These are phyloP conservation scores for Cyclophora albipunctata DNA, from an alignment of 2,888 invertebrate species.

Conservation along the genomic window DNA sequence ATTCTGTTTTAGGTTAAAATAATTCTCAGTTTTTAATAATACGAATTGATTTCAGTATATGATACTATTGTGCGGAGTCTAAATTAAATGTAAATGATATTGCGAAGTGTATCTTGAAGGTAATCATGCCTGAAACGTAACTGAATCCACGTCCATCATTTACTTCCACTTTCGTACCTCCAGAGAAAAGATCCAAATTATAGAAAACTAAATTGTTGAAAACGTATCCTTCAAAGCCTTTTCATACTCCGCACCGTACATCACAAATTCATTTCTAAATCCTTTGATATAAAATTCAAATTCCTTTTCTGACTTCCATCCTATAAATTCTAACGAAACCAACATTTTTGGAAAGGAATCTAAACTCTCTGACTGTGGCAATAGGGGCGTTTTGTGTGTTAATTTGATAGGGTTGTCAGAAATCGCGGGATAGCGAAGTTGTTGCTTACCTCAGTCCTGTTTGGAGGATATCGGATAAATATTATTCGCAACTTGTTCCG, in stretches of 20 bases:
- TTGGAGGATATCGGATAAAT: conserved; percentile 53
- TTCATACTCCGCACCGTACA: conserved; percentile 6
- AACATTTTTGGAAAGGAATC: conserved; percentile 5
- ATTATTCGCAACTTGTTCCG: conserved; percentile 51
- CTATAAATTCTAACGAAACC: not conserved
- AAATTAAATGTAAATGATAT: too few species aligned
- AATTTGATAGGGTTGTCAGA: conserved; percentile 16
- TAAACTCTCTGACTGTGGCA: too few species aligned
- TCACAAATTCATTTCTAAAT: conserved; percentile 16
- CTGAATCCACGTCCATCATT: too few species aligned
- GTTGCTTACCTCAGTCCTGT: conserved; percentile 48
- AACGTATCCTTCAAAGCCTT: conserved; percentile 16
- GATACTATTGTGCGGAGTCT: too few species aligned
- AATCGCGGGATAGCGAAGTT: conserved; percentile 35
- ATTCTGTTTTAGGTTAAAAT: too few species aligned
- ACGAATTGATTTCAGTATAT: too few species aligned
- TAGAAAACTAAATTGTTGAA: conserved; percentile 16
- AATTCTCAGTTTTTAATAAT: too few species aligned
- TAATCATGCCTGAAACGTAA: too few species aligned
- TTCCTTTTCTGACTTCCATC: conserved; percentile 3
- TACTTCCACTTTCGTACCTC: conserved; percentile 5
- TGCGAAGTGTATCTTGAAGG: too few species aligned
- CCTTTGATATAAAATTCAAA: conserved; percentile 19
- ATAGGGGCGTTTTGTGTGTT: conserved; percentile 21
- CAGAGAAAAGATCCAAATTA: conserved; percentile 14